phyloP scores from a whole-genome alignment of 2,113 vertebrate genomes.

The Serilophus lunatus region DNA sequence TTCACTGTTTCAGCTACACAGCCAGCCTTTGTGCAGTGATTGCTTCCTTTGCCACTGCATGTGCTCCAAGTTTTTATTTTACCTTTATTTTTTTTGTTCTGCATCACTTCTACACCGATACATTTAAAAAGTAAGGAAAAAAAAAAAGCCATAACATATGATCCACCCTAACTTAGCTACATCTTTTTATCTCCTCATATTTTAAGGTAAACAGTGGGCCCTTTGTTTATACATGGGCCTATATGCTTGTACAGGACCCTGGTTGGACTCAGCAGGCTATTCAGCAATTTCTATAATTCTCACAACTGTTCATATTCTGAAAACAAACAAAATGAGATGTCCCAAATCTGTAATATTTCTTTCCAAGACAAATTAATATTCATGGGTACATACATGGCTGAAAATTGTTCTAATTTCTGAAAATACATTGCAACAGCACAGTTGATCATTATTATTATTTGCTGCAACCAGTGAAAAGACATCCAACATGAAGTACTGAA shows the following conservation, averaged over 20 bases:
- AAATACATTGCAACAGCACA: not conserved
- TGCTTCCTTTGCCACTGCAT: not conserved
- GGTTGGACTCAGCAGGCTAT: not conserved
- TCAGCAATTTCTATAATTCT: not conserved
- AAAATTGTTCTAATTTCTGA: not conserved
- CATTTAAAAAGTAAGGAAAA: not conserved
- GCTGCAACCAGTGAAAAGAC: not conserved
- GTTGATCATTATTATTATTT: not conserved
- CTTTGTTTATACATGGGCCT: not conserved
- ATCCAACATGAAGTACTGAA: not conserved
- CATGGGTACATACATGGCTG: rapidly evolving
- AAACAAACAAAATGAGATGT: not conserved
- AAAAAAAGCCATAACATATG: not conserved
- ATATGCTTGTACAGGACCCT: not conserved
- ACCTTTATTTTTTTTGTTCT: not conserved
- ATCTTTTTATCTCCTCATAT: not conserved
- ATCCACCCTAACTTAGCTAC: not conserved
- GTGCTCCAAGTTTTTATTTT: not conserved
- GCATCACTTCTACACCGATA: not conserved
- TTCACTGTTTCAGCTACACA: not conserved
- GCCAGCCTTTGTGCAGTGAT: not conserved
- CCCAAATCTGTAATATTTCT: not conserved
- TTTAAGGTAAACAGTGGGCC: not conserved
- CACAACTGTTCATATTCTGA: not conserved
- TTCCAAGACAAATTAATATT: not conserved